Percentiles rank a stretch among this genome's conserved stretches.
Evolutionary conservation across 2,888 invertebrate species (phyloP).

Genomic region (Metopia argyrocephala): DNA sequence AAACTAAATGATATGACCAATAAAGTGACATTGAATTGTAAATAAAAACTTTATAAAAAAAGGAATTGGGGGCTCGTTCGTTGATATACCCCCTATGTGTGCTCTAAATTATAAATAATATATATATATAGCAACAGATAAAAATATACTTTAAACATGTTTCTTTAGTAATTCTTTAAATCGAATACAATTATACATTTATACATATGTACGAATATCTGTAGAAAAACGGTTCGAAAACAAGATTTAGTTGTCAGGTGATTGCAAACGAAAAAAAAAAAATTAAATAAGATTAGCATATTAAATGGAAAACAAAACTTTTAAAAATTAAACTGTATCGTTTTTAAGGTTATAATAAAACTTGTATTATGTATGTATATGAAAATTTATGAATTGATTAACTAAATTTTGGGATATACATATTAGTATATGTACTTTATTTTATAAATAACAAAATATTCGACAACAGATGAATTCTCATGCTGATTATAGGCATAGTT

Average conservation of each 20-base stretch:
- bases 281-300: slow-evolving; percentile 19
- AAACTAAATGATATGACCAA: slow-evolving; percentile 26
- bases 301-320: neutral
- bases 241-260: slow-evolving; percentile 42
- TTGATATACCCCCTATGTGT: slow-evolving; percentile 31
- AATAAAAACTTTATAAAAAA: slow-evolving; percentile 13
- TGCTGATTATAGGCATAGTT: too few species aligned
- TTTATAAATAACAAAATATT: too few species aligned
- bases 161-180: neutral
- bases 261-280: neutral
- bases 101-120: slow-evolving; percentile 4
- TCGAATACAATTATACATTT: neutral
- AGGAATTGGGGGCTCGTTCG: slow-evolving; percentile 64
- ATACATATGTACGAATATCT: neutral
- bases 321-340: neutral
- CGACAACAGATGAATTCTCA: too few species aligned
- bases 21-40: slow-evolving; percentile 26
- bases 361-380: neutral
- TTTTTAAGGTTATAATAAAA: slow-evolving; percentile 15
- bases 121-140: slow-evolving; percentile 34
- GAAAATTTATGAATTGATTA: neutral
- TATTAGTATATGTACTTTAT: too few species aligned
- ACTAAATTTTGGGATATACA: too few species aligned
- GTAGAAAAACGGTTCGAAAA: slow-evolving; percentile 8
- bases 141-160: neutral